These are phyloP conservation scores for Myopa tessellatipennis DNA, from an alignment of 2,888 invertebrate genomes.

Conservation along the genomic window DNA sequence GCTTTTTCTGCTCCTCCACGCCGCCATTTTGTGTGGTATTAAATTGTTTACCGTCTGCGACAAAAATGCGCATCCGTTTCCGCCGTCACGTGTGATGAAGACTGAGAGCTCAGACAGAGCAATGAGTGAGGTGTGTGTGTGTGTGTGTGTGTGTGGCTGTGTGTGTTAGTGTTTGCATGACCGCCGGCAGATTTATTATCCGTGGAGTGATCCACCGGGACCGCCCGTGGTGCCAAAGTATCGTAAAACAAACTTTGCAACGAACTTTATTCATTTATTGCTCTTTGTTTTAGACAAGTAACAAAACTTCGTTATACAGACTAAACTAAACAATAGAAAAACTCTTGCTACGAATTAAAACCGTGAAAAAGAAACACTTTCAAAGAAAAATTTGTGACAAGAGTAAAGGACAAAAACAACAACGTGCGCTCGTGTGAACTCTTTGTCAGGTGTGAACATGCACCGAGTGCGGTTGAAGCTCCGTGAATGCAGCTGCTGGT, in stretches of 20 bases:
- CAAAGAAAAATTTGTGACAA: no score
- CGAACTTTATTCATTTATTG: no score
- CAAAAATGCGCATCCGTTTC: constrained; percentile 34
- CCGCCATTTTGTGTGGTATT: constrained; percentile 20
- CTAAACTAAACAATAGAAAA: no score
- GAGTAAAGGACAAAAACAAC: no score
- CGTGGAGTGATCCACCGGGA: not conserved
- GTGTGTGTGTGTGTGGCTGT: constrained; percentile 3
- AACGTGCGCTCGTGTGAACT: no score
- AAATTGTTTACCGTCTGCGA: constrained; percentile 39
- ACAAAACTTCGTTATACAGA: no score
- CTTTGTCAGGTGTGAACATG: no score
- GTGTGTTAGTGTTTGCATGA: constrained; percentile 4
- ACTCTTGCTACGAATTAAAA: no score
- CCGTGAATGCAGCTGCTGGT: no score
- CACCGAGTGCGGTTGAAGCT: no score
- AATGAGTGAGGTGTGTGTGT: not conserved
- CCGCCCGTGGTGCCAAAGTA: constrained; percentile 3
- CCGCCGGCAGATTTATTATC: constrained; percentile 5
- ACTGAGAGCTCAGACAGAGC: not conserved
- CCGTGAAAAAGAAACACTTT: no score
- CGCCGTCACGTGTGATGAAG: constrained; percentile 6
- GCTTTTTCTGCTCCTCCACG: not conserved
- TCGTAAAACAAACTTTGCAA: not conserved
- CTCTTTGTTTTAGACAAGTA: no score